Evolutionary conservation across 2,888 invertebrate species (phyloP).

Genomic region (Drosophila cracens): DNA sequence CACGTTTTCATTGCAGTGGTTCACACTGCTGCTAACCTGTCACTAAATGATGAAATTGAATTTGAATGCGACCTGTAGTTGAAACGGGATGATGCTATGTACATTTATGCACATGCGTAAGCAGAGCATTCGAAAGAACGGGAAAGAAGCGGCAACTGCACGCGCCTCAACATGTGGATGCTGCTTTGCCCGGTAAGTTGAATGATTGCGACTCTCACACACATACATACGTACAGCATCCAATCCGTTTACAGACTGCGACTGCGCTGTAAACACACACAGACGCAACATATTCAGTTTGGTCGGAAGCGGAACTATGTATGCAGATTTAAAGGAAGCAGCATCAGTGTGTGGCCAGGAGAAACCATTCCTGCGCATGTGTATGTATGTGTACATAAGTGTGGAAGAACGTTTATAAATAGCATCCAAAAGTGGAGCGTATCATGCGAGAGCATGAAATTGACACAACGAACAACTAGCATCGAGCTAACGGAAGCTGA

Average conservation of each 20-base stretch:
- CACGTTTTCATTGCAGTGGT: conserved; percentile 4
- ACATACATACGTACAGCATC: conserved; percentile 20
- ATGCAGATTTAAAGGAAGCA: conserved; percentile 77
- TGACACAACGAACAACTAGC: conserved; percentile 13
- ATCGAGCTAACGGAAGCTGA: conserved; percentile 60
- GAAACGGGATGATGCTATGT: conserved; percentile 18
- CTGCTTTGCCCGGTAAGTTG: conserved; percentile 70
- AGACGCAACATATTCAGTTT: conserved; percentile 35
- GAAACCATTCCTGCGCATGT: conserved; percentile 54
- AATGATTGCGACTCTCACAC: conserved; percentile 41
- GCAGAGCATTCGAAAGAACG: conserved; percentile 11
- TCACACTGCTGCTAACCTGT: not conserved
- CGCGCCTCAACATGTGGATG: conserved; percentile 74
- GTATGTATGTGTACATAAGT: conserved; percentile 44
- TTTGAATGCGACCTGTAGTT: conserved; percentile 19
- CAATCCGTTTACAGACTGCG: conserved; percentile 50
- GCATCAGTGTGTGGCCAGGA: conserved; percentile 26
- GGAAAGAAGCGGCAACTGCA: conserved; percentile 51
- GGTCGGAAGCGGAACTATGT: conserved; percentile 76
- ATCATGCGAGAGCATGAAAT: conserved; percentile 39
- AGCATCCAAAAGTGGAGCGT: conserved; percentile 78
- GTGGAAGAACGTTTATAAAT: conserved; percentile 70
- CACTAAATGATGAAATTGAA: conserved; percentile 11
- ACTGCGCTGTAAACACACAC: conserved; percentile 57
- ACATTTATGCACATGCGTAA: conserved; percentile 10